These are phyloP conservation scores for Pseudomyrmex concolor DNA, from an alignment of 1,140 invertebrate species.

Conservation along the genomic window DNA sequence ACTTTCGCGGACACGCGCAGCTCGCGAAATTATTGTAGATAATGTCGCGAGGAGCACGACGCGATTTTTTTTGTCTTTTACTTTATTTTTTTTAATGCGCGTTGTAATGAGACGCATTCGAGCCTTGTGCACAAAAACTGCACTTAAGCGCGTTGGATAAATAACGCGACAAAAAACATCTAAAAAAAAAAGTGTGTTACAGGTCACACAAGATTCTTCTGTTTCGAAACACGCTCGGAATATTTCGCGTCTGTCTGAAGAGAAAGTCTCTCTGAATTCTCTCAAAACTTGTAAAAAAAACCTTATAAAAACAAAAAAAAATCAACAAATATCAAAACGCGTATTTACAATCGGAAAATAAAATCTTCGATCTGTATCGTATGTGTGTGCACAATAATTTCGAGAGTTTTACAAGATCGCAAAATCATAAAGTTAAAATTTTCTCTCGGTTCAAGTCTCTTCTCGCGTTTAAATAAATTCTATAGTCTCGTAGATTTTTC, in stretches of 20 bases:
- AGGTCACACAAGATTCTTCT: neutral
- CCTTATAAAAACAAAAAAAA: too few relatives aligned
- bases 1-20: slow-evolving; percentile 5
- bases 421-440: neutral
- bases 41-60: neutral
- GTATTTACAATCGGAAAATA: neutral
- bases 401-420: neutral
- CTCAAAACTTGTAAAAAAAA: too few relatives aligned
- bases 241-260: neutral
- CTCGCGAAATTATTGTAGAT: slow-evolving; percentile 38
- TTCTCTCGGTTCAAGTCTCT: neutral
- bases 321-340: neutral
- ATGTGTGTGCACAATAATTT: neutral
- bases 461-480: neutral
- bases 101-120: neutral
- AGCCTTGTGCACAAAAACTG: neutral
- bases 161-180: too few relatives aligned
- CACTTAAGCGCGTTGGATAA: neutral
- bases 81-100: slow-evolving; percentile 6
- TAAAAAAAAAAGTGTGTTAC: neutral
- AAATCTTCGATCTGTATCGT: neutral
- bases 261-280: too few relatives aligned
- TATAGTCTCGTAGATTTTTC: neutral
- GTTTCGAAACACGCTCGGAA: neutral
- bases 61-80: neutral